Conservation (phyloP, 1,140 invertebrate species). For the Aphelenchoides besseyi region DNA sequence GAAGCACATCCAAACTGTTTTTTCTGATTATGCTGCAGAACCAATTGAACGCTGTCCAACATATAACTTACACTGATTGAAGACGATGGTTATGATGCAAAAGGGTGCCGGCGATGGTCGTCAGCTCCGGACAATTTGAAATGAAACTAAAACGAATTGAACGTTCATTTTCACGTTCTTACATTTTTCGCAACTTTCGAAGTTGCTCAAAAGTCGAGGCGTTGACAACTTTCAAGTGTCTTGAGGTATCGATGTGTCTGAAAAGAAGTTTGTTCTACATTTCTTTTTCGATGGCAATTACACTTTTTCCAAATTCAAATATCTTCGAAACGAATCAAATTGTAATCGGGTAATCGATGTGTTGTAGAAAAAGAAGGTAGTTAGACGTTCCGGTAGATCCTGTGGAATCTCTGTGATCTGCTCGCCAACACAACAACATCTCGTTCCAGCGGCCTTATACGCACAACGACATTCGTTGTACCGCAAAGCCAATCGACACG, state of each 20-base stretch:
- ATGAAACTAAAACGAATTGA: conserved; percentile 37
- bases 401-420: background rate
- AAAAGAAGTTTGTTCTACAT: conserved; percentile 23
- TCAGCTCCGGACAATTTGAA: conserved; percentile 42
- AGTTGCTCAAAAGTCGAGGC: conserved; percentile 32
- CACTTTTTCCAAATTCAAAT: conserved; percentile 33
- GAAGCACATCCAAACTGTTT: conserved; percentile 37
- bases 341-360: conserved; percentile 19
- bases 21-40: conserved; percentile 39
- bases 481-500: background rate
- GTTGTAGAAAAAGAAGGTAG: conserved; percentile 32
- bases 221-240: conserved; percentile 34
- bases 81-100: conserved; percentile 29
- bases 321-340: conserved; percentile 30
- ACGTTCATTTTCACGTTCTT: conserved; percentile 20
- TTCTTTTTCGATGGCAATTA: conserved; percentile 11
- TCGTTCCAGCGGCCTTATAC: background rate
- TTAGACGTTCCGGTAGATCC: background rate
- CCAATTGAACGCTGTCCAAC: background rate
- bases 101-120: conserved; percentile 27
- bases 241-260: conserved; percentile 31
- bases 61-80: conserved; percentile 36
- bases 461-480: background rate
- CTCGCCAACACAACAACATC: conserved; percentile 12
- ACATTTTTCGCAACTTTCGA: conserved; percentile 40